Base-by-base conservation (phyloP, 2,113 vertebrate species). In the Tragelaphus imberbis region DNA sequence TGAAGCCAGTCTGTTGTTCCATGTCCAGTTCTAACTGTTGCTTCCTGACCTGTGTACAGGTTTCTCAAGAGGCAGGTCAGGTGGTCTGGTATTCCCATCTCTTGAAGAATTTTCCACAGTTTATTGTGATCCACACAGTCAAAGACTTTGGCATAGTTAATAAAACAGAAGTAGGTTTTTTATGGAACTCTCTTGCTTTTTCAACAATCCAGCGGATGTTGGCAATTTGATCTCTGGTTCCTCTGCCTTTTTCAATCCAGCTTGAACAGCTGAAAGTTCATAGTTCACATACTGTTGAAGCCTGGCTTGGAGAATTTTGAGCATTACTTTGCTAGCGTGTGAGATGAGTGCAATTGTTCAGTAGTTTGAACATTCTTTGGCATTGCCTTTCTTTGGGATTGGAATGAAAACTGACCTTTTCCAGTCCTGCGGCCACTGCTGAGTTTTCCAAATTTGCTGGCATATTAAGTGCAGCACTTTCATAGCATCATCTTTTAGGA, bases 121-220 rank as follows among this genome's bases (percentile, higher is more conserved):
- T 65, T 49, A 49, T 49, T n/a, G 30, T 65, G 33, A n/a, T 19
- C 63, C 63, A 65, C 16, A 65, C 33, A 65, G 33, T n/a, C 7
- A 17, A 65, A 65, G 63, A 33, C 63, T 65, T 65, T 65, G 63
- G 30, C 63, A n/a, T 65, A n/a, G 16, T n/a, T 15, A 65, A 19
- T 65, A n/a, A 65, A 65, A 17, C 63, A 65, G 7, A 65, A n/a
- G 33, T 65, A 65, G 63, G 16, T 10, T 10, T 19, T 68, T 68
- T 9, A 8, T 19, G 63, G 4, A 68, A n/a, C 63, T 68, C 63
- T 68, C 16, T 65, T 68, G 33, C 33, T 68, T 68, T 68, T 68
- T 68, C 1, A 0, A 68, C n/a, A 7, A 68, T 68, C 63, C 33
- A n/a, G 16, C 0, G 0, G 7, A 68, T 68, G 7, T 68, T 68